Evolutionary conservation across 2,888 invertebrate genomes (phyloP).

Genomic region (Microplitis manilae): DNA sequence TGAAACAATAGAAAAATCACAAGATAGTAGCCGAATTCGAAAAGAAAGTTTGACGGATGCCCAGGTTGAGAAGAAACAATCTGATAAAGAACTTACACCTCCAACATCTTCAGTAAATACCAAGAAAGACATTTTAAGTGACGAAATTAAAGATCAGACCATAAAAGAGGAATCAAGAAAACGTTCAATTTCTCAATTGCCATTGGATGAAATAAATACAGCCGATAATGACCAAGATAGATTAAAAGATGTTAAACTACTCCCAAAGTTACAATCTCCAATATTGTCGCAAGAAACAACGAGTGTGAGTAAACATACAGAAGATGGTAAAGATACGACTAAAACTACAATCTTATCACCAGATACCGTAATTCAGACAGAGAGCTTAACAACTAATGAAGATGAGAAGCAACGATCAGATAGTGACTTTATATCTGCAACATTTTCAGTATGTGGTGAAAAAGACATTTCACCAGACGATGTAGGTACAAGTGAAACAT

Average conservation of each 20-base stretch:
- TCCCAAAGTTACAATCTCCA: no score
- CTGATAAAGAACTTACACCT: no score
- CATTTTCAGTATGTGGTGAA: not conserved
- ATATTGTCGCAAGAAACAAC: not conserved
- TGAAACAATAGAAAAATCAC: no score
- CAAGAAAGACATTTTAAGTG: no score
- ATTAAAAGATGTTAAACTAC: no score
- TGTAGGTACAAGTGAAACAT: not conserved
- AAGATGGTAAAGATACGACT: not conserved
- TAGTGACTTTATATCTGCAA: not conserved
- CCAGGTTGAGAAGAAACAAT: no score
- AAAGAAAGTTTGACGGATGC: no score
- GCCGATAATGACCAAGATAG: conserved; percentile 3
- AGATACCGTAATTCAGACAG: not conserved
- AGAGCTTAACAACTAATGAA: not conserved
- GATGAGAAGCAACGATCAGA: not conserved
- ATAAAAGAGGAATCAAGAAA: not conserved
- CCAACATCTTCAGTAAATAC: no score
- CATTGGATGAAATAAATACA: not conserved
- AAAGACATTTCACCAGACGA: not conserved
- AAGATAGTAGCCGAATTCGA: no score
- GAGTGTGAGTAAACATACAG: not conserved
- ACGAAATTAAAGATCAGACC: no score
- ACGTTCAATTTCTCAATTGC: not conserved
- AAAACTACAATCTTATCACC: not conserved